These are phyloP conservation scores for Pachycephala philippinensis DNA, from an alignment of 2,113 vertebrate genomes.

Conservation along the genomic window DNA sequence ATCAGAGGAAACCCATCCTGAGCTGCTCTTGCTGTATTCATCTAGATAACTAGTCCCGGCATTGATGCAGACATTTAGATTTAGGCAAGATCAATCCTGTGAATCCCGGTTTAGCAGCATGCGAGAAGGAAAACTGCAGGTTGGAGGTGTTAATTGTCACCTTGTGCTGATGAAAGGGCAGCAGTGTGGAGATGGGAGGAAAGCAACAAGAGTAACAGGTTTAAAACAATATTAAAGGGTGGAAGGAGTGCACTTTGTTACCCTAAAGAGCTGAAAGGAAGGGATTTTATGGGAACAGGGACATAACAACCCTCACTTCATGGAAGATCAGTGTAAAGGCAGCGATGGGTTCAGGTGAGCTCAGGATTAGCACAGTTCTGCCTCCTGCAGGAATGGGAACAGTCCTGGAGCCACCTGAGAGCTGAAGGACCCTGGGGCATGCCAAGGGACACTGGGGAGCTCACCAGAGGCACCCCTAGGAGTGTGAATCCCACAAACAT, in stretches of 20 bases:
- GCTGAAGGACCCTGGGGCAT: neutral
- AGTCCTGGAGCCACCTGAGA: neutral
- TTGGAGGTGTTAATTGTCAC: neutral
- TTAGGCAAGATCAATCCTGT: neutral
- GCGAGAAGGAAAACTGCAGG: neutral
- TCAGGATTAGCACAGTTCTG: neutral
- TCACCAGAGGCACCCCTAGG: neutral
- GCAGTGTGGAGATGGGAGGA: neutral
- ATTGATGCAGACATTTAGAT: neutral
- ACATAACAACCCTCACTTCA: rapidly evolving
- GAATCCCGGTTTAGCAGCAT: neutral
- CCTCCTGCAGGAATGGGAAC: rapidly evolving
- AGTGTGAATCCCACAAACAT: neutral
- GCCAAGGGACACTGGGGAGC: neutral
- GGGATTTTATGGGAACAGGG: neutral
- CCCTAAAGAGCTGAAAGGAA: neutral
- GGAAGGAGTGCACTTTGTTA: neutral
- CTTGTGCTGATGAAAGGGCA: neutral
- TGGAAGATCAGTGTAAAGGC: neutral
- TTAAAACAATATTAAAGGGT: neutral
- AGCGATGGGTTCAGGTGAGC: neutral
- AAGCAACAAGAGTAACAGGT: neutral
- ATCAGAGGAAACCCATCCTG: neutral
- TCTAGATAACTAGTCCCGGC: neutral
- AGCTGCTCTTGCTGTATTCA: neutral